Evolutionary conservation across 2,888 invertebrate species (phyloP), one percentile per base, ranked within the genome.

Genomic region (Oxyteleia sp.): DNA sequence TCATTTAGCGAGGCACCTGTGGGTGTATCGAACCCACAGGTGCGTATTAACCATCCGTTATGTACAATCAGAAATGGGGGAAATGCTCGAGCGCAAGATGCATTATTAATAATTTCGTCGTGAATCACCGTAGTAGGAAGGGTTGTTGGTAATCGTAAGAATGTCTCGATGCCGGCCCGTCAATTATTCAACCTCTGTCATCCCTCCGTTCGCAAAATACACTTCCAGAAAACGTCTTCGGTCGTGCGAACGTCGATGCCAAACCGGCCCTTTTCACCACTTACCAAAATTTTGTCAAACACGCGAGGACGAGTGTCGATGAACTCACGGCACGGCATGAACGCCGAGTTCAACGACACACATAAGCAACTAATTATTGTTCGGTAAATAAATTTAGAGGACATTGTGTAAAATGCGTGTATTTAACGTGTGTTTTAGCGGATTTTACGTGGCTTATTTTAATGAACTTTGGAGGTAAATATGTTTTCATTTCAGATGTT

Each of bases 131-230:
- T 84, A 81, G 80, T 84, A 86, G 87, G 83, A 89, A 89, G 87
- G 89, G 89, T 87, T 88, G 88, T 80, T 87, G 87, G 88, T 89
- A 90, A 91, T 91, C 91, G 91, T 90, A 90, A 91, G 91, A 91
- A 92, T 91, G 88, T 89, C 87, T 87, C 88, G 88, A 89, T 87
- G 88, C 84, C 86, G 85, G 84, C 85, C 79, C 85, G 81, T 91
- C 85, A 89, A 91, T 91, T 91, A 92, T 92, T 91, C 90, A 92
- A 41, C 66, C 68, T 86, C 88, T 90, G 91, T 91, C 91, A 90
- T 91, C 90, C 91, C 90, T 69, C 83, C 87, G 86, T 83, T 86
- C 85, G 80, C 72, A 72, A 83, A 85, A 76, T 86, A 84, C 82
- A 84, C 85, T 75, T 15, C 47, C 66, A 85, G 87, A 86, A 87